Evolutionary conservation across 2,888 invertebrate species (phyloP).

Genomic region (Hyalella azteca): DNA sequence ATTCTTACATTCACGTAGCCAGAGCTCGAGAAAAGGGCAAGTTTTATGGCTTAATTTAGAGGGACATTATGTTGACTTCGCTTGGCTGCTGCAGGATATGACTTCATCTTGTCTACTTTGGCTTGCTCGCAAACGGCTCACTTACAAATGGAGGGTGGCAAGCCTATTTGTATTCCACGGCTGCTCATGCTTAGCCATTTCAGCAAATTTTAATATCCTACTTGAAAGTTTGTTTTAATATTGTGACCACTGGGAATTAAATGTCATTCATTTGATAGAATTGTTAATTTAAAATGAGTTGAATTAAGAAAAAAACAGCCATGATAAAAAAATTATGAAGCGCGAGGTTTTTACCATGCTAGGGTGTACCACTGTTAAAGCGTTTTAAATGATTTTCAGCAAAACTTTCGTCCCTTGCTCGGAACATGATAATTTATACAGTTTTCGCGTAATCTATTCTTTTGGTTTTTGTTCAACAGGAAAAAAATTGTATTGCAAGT

Average conservation of each 20-base stretch:
- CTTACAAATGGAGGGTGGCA: constrained; percentile 20
- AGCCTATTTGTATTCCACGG: constrained; percentile 2
- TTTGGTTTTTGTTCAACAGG: no score
- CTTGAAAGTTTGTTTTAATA: background rate
- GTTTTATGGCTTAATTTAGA: constrained; percentile 34
- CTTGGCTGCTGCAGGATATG: constrained; percentile 17
- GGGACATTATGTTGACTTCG: constrained; percentile 30
- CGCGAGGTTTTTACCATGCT: no score
- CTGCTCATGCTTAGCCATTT: background rate
- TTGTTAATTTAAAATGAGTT: no score
- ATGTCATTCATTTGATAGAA: no score
- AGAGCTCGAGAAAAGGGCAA: constrained; percentile 19
- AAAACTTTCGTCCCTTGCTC: no score
- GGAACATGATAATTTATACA: no score
- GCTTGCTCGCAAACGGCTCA: constrained; percentile 15
- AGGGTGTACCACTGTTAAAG: no score
- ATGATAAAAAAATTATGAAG: no score
- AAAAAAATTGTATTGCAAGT: no score
- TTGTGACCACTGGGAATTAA: background rate
- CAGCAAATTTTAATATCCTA: constrained; percentile 7
- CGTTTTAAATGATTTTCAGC: no score
- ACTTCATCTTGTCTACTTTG: constrained; percentile 28
- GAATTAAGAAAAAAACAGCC: no score
- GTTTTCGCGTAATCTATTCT: no score
- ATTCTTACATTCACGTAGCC: constrained; percentile 28